A percentile compares a stretch with the other conserved stretches of the same genome.
Evolutionary conservation across 1,140 invertebrate genomes (phyloP).

Genomic region (Euborellia annulipes): DNA sequence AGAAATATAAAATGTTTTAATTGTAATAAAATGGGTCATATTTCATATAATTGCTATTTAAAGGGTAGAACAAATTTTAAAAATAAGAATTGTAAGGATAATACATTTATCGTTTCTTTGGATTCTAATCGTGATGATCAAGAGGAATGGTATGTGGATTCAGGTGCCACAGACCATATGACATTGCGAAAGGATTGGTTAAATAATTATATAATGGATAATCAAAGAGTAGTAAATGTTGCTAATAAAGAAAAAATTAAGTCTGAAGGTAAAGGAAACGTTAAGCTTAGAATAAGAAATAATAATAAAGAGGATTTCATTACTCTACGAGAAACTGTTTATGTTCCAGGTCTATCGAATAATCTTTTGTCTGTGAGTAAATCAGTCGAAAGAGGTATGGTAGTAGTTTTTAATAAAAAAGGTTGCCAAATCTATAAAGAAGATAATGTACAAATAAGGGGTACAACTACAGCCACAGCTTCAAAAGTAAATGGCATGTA

Average conservation of each 20-base stretch:
- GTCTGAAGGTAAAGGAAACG: neutral
- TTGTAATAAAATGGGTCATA: neutral
- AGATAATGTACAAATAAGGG: neutral
- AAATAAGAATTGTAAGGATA: neutral
- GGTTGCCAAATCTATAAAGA: neutral
- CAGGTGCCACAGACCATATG: neutral
- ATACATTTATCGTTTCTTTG: neutral
- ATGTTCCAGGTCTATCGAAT: neutral
- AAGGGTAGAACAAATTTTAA: neutral
- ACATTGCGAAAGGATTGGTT: neutral
- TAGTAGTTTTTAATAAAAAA: neutral
- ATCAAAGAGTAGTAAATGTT: neutral
- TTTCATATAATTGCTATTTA: neutral
- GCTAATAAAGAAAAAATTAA: neutral
- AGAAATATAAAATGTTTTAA: neutral
- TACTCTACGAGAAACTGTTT: neutral
- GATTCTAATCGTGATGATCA: neutral
- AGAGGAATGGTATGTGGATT: neutral
- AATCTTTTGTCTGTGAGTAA: neutral
- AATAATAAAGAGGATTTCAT: neutral
- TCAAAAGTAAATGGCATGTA: neutral
- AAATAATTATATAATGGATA: neutral
- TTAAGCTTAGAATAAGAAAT: neutral
- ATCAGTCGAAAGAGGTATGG: neutral
- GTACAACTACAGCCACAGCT: neutral